These are phyloP conservation scores for Phenganax marumi DNA, from an alignment of 92 coral and sea anemone genomes.

Conservation along the genomic window DNA sequence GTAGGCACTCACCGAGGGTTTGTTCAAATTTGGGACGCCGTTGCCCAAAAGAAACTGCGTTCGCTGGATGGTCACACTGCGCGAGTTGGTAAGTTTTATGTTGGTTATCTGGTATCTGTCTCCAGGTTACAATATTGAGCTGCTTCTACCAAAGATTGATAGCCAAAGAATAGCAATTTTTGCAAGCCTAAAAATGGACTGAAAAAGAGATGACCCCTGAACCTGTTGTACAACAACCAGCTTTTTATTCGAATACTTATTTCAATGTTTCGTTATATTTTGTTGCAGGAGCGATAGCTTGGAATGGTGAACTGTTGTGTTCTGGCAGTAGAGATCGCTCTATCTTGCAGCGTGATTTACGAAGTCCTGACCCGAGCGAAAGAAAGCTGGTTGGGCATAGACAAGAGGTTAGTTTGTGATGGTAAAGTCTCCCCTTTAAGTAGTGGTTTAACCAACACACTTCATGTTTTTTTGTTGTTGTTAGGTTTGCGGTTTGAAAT, in stretches of 20 bases:
- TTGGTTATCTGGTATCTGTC: background rate
- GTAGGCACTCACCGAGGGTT: constrained; percentile 99
- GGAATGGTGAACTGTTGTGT: constrained; percentile 97
- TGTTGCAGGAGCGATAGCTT: constrained; percentile 83
- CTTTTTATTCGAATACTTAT: background rate
- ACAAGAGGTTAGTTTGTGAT: constrained; percentile 70
- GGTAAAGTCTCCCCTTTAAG: too few relatives aligned
- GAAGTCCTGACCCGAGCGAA: constrained; percentile 70
- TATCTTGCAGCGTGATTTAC: constrained; percentile 87
- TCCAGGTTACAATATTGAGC: background rate
- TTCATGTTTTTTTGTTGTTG: background rate
- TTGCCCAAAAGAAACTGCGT: constrained; percentile 81
- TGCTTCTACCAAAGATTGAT: background rate
- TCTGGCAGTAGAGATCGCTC: constrained; percentile 96
- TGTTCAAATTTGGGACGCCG: constrained; percentile 99
- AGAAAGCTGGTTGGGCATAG: constrained; percentile 93
- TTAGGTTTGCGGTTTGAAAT: constrained; percentile 94
- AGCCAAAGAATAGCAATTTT: background rate
- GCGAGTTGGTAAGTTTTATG: constrained; percentile 77
- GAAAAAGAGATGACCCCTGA: too few relatives aligned
- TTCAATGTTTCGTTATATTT: background rate
- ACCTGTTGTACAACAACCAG: too few relatives aligned
- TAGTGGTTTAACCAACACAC: background rate
- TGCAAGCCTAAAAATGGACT: too few relatives aligned
- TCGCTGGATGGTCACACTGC: constrained; percentile 96